phyloP scores from a whole-genome alignment of 2,888 invertebrate species.

The Neoascia interrupta region DNA sequence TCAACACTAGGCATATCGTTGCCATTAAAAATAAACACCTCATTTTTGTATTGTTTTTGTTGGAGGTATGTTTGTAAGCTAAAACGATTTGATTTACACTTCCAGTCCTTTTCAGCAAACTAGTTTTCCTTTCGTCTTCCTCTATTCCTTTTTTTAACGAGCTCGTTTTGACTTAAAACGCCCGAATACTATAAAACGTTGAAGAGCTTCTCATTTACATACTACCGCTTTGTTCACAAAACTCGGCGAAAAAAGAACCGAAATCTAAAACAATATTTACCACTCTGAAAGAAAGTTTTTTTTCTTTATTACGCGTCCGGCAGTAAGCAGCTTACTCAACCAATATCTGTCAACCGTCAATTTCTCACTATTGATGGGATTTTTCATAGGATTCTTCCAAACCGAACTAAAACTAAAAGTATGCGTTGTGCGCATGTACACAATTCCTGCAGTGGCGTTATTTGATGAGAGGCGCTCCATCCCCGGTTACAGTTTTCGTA shows the following conservation, averaged over 20 bases:
- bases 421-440: no score
- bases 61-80: conserved; percentile 27
- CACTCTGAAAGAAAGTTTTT: neutral
- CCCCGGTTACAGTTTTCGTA: no score
- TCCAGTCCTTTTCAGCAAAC: conserved; percentile 12
- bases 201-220: no score
- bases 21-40: conserved; percentile 77
- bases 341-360: conserved; percentile 60
- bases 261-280: conserved; percentile 10
- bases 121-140: neutral
- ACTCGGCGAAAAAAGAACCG: neutral
- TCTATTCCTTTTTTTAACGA: neutral
- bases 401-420: no score
- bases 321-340: conserved; percentile 31
- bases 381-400: conserved; percentile 58
- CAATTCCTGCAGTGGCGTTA: no score
- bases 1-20: conserved; percentile 78
- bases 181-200: conserved; percentile 15
- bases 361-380: conserved; percentile 67
- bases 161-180: conserved; percentile 3
- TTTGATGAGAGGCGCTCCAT: no score
- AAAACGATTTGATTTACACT: conserved; percentile 11
- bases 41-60: conserved; percentile 72
- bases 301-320: conserved; percentile 40
- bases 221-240: no score